Conservation (phyloP, 2,888 invertebrate species). For the Diarsia brunnea region DNA sequence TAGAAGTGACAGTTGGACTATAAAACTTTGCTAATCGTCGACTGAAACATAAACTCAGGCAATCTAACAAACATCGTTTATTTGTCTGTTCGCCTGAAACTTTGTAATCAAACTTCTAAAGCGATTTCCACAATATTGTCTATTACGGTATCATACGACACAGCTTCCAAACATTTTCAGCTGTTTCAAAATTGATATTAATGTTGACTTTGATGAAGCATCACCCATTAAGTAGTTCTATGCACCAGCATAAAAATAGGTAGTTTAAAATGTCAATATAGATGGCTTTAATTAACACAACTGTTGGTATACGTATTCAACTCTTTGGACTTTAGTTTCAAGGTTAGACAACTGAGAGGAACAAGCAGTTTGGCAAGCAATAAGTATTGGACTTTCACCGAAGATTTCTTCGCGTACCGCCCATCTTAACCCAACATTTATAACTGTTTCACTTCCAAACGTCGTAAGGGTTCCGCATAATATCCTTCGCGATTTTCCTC, state of each 20-base stretch:
- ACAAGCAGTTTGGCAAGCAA: neutral
- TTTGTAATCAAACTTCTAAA: conserved; percentile 41
- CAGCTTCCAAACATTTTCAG: neutral
- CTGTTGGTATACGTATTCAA: too few species aligned
- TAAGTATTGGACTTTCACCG: too few species aligned
- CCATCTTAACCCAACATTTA: neutral
- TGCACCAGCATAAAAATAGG: neutral
- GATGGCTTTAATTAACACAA: too few species aligned
- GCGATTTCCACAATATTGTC: conserved; percentile 30
- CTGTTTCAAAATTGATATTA: neutral
- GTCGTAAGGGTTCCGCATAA: neutral
- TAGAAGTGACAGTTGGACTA: conserved; percentile 19
- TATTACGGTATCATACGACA: conserved; percentile 9
- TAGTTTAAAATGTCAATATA: neutral
- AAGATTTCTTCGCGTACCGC: too few species aligned
- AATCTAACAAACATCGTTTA: conserved; percentile 45
- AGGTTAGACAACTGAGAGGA: neutral
- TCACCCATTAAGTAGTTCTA: neutral
- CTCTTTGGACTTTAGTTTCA: neutral
- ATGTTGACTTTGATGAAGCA: neutral
- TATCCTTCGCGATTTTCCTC: neutral
- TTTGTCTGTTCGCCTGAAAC: conserved; percentile 38
- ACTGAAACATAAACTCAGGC: conserved; percentile 42
- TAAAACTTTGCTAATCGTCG: conserved; percentile 52
- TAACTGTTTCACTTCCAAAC: neutral